Conservation (phyloP, 2,113 vertebrate genomes). For the Trochalopteron elliotii region DNA sequence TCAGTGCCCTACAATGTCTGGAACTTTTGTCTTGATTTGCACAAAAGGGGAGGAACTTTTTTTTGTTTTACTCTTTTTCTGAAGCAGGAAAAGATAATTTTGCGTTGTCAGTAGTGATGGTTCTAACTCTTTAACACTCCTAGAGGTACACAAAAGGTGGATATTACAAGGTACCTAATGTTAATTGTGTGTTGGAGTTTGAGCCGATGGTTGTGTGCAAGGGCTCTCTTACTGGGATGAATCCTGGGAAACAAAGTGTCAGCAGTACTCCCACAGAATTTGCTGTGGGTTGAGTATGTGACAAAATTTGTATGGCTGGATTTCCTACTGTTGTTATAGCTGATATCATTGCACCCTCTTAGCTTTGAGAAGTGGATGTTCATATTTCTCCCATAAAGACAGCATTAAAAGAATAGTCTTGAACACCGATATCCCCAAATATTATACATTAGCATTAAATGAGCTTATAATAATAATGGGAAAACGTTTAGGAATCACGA, state of each 20-base stretch:
- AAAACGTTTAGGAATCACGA: constrained; percentile 32
- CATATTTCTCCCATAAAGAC: neutral
- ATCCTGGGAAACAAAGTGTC: neutral
- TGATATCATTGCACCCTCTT: neutral
- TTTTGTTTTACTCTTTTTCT: neutral
- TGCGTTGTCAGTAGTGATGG: neutral
- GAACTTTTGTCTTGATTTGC: neutral
- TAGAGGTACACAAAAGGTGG: neutral
- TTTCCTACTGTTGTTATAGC: neutral
- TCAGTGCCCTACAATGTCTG: neutral
- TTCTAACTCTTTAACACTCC: neutral
- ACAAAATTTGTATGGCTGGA: neutral
- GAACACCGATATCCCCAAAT: neutral
- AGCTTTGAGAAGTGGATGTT: neutral
- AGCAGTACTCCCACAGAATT: neutral
- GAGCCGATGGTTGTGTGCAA: neutral
- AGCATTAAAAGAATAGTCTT: constrained; percentile 7
- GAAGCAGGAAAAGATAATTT: neutral
- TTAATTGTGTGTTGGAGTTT: neutral
- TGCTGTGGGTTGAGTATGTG: neutral
- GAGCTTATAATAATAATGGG: constrained; percentile 58
- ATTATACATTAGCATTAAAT: constrained; percentile 55
- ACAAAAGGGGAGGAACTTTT: neutral
- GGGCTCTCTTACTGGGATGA: neutral
- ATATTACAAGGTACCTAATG: neutral